Percentiles rank a stretch among this genome's conserved stretches.
Evolutionary conservation across 2,797 vertebrate genomes (phyloP).

Genomic region (Perodicticus potto): DNA sequence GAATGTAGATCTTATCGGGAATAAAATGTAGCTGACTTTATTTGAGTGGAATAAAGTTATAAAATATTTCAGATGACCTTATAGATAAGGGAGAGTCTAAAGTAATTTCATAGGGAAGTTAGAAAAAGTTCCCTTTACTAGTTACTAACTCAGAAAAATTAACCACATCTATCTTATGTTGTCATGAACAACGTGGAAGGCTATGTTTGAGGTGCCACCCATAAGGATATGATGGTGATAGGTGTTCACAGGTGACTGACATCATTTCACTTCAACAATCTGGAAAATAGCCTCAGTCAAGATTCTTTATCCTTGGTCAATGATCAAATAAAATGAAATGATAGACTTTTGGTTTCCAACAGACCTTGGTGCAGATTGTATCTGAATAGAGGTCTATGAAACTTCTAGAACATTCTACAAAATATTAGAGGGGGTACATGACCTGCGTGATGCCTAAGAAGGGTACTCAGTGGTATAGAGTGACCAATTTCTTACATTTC

Average conservation of each 20-base stretch:
- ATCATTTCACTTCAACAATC: neutral
- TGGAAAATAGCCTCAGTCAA: neutral
- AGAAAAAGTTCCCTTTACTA: neutral
- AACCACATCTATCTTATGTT: neutral
- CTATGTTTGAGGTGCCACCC: too few relatives aligned
- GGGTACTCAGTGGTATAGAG: neutral
- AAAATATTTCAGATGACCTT: neutral
- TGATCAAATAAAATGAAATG: slow-evolving; percentile 2
- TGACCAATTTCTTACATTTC: neutral
- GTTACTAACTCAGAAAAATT: neutral
- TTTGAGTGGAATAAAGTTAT: neutral
- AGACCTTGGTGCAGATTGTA: neutral
- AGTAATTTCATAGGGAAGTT: neutral
- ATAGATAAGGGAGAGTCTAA: neutral
- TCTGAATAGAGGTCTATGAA: neutral
- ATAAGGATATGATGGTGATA: rapidly evolving
- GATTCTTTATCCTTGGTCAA: neutral
- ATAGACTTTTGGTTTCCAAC: neutral
- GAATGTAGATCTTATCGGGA: neutral
- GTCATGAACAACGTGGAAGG: neutral
- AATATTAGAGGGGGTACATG: neutral
- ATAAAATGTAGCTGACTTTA: neutral
- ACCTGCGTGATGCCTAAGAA: neutral
- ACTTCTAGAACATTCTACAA: neutral
- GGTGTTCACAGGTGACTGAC: neutral